A percentile compares a stretch with the other conserved stretches of the same genome.
Conservation (phyloP, 2,797 vertebrate species). For the Crax fasciolata region DNA sequence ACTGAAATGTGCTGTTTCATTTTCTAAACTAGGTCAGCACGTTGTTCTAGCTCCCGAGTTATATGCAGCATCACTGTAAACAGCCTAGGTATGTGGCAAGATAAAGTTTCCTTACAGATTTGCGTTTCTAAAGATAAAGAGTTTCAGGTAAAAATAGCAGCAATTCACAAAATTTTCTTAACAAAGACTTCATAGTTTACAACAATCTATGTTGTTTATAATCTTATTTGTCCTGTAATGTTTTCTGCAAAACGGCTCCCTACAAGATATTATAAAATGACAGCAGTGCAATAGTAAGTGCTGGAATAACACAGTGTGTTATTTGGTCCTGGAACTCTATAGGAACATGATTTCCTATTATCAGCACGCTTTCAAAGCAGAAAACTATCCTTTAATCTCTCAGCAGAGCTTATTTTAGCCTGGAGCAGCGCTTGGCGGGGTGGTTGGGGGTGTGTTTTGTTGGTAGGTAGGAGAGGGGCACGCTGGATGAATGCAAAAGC, state of each 20-base stretch:
- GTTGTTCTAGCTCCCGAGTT: conserved; percentile 19
- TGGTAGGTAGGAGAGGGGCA: conserved; percentile 52
- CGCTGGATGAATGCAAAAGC: conserved; percentile 30
- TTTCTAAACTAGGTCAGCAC: conserved; percentile 62
- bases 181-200: background rate
- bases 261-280: background rate
- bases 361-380: conserved; percentile 32
- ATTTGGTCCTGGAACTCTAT: background rate
- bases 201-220: background rate
- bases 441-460: conserved; percentile 55
- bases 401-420: conserved; percentile 66
- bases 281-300: background rate
- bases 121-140: background rate
- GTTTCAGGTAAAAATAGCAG: background rate
- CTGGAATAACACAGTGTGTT: background rate
- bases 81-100: background rate
- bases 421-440: conserved; percentile 40
- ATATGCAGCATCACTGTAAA: conserved; percentile 20
- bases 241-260: background rate
- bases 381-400: conserved; percentile 61
- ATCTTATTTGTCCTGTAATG: background rate
- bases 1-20: conserved; percentile 8
- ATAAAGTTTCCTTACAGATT: background rate
- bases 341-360: conserved; percentile 5
- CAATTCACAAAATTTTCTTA: background rate